These are phyloP conservation scores for Notocelia uddmanniana DNA, from an alignment of 2,888 invertebrate species.

Conservation along the genomic window DNA sequence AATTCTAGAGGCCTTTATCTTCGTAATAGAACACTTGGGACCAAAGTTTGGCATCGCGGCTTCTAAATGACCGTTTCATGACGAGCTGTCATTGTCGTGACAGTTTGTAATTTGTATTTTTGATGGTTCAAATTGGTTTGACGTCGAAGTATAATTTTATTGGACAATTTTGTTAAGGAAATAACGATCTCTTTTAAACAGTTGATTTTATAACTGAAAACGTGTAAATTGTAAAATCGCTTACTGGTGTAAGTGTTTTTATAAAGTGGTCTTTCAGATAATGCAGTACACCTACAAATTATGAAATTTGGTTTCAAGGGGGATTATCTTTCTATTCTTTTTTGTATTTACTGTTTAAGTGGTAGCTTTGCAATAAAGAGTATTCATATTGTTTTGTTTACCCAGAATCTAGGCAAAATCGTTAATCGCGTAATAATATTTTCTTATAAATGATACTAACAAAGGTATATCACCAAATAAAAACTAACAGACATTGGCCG, in stretches of 20 bases:
- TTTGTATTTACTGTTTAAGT: too few relatives aligned
- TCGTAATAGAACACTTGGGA: slow-evolving; percentile 37
- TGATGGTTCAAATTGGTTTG: neutral
- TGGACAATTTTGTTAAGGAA: neutral
- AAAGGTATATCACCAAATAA: slow-evolving; percentile 9
- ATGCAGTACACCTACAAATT: too few relatives aligned
- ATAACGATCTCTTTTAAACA: neutral
- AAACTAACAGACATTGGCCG: neutral
- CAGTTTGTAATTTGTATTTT: slow-evolving; percentile 26
- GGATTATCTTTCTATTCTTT: too few relatives aligned
- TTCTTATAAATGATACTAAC: neutral
- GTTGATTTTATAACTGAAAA: too few relatives aligned
- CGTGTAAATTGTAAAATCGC: too few relatives aligned
- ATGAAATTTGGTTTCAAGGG: too few relatives aligned
- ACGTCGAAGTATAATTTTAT: neutral
- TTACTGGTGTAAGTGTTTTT: too few relatives aligned
- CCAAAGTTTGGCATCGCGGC: slow-evolving; percentile 17
- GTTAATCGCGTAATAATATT: neutral
- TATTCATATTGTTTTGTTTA: too few relatives aligned
- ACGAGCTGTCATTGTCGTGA: slow-evolving; percentile 27
- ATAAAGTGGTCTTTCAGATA: too few relatives aligned
- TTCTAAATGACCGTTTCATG: slow-evolving; percentile 32
- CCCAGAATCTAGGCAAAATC: neutral
- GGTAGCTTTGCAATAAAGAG: too few relatives aligned
- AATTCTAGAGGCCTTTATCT: slow-evolving; percentile 36